A percentile compares a stretch with the other conserved stretches of the same genome.
Evolutionary conservation across 2,113 vertebrate species (phyloP).

Genomic region (Alosa alosa): DNA sequence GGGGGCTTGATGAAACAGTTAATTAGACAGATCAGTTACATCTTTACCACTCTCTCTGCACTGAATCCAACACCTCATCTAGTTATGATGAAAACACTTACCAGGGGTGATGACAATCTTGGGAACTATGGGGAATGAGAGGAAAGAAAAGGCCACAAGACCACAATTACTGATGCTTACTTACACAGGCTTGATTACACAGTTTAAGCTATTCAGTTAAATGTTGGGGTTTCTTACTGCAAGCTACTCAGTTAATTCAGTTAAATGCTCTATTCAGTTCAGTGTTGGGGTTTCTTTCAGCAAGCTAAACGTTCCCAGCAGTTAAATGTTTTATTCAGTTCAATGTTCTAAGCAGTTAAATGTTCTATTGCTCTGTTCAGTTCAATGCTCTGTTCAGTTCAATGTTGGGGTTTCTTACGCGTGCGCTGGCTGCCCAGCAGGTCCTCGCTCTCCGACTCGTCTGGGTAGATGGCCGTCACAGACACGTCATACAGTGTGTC

Average conservation of each 20-base stretch:
- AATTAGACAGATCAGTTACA: conserved; percentile 31
- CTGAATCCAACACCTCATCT: not conserved
- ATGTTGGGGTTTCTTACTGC: conserved; percentile 72
- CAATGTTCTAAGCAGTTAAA: too few species aligned
- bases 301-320: too few species aligned
- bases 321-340: too few species aligned
- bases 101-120: conserved; percentile 66
- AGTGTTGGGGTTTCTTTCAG: too few species aligned
- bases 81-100: conserved; percentile 63
- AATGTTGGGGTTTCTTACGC: conserved; percentile 73
- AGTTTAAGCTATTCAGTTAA: not conserved
- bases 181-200: not conserved
- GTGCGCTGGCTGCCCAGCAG: conserved; percentile 86
- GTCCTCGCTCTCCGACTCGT: conserved; percentile 95
- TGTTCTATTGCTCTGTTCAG: too few species aligned
- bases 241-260: too few species aligned
- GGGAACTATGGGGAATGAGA: conserved; percentile 69
- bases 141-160: conserved; percentile 45
- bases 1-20: conserved; percentile 67
- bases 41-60: not conserved
- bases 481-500: conserved; percentile 89
- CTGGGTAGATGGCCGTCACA: conserved; percentile 93
- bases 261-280: too few species aligned
- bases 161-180: not conserved
- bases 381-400: not conserved